These are phyloP conservation scores for Pholis gunnellus DNA, from an alignment of 2,113 vertebrate species.

Conservation along the genomic window DNA sequence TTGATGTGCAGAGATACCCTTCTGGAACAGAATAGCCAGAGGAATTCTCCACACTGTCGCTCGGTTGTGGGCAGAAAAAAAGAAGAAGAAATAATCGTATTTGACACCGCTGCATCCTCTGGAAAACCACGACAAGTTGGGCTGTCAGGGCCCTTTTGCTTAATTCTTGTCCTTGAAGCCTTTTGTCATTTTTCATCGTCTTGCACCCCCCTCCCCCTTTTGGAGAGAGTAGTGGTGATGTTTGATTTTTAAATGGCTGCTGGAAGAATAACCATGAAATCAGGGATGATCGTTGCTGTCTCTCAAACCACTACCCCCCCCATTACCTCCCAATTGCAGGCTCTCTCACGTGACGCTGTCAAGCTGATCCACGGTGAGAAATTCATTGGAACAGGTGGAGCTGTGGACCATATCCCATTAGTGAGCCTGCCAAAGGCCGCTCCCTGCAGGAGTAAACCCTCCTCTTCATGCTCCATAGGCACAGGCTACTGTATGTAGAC, in stretches of 20 bases:
- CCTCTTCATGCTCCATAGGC: constrained; percentile 75
- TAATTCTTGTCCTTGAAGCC: constrained; percentile 65
- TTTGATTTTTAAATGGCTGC: constrained; percentile 73
- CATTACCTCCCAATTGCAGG: constrained; percentile 60
- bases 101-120: constrained; percentile 73
- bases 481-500: constrained; percentile 70
- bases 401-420: constrained; percentile 82
- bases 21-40: constrained; percentile 70
- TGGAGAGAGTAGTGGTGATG: constrained; percentile 37
- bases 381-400: constrained; percentile 80
- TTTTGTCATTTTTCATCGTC: constrained; percentile 68
- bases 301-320: constrained; percentile 69
- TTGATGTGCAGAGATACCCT: constrained; percentile 72
- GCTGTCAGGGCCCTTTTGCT: constrained; percentile 68
- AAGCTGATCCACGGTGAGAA: constrained; percentile 71
- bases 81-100: constrained; percentile 68
- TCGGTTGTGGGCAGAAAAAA: constrained; percentile 61
- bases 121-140: constrained; percentile 65
- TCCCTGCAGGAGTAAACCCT: constrained; percentile 73
- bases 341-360: constrained; percentile 61
- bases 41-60: constrained; percentile 77
- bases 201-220: constrained; percentile 28
- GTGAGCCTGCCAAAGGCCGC: constrained; percentile 74
- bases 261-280: constrained; percentile 74
- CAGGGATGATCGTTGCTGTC: constrained; percentile 69